Evolutionary conservation across 2,888 invertebrate genomes (phyloP).

Genomic region (Fragum fragum): DNA sequence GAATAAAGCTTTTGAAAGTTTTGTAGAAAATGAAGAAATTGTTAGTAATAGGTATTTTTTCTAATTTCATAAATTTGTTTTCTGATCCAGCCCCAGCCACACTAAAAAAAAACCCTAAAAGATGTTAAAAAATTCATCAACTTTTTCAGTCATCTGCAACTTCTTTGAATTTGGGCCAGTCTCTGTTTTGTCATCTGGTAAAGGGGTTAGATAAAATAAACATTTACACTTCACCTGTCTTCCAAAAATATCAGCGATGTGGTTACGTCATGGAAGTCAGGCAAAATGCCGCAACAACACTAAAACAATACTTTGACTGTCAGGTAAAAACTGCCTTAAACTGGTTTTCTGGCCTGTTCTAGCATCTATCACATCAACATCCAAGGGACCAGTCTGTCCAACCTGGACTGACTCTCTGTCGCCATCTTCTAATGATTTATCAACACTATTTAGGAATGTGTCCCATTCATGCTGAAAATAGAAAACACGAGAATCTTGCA

Average conservation of each 20-base stretch:
- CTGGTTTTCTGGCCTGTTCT: conserved; percentile 67
- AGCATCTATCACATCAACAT: conserved; percentile 72
- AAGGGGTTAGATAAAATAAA: too few relatives aligned
- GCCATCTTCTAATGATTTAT: conserved; percentile 65
- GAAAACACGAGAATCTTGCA: too few relatives aligned
- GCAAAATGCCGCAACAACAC: conserved; percentile 84
- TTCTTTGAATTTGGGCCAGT: too few relatives aligned
- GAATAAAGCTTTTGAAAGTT: too few relatives aligned
- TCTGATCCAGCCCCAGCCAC: too few relatives aligned
- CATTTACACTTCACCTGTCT: conserved; percentile 38
- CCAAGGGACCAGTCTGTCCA: conserved; percentile 71
- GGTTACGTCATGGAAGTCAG: conserved; percentile 85
- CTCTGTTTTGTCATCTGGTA: too few relatives aligned
- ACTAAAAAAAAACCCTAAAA: too few relatives aligned
- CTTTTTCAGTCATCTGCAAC: too few relatives aligned
- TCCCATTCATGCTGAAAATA: conserved; percentile 79
- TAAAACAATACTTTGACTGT: conserved; percentile 69
- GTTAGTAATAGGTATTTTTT: too few relatives aligned
- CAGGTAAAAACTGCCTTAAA: conserved; percentile 65
- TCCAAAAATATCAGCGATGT: conserved; percentile 69
- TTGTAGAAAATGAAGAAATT: too few relatives aligned
- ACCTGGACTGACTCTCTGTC: conserved; percentile 49
- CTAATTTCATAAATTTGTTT: too few relatives aligned
- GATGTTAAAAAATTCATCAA: too few relatives aligned
- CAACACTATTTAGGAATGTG: conserved; percentile 71